Evolutionary conservation across 1,140 invertebrate genomes (phyloP), one percentile per base, ranked within the genome.

Genomic region (Magallana angulata): DNA sequence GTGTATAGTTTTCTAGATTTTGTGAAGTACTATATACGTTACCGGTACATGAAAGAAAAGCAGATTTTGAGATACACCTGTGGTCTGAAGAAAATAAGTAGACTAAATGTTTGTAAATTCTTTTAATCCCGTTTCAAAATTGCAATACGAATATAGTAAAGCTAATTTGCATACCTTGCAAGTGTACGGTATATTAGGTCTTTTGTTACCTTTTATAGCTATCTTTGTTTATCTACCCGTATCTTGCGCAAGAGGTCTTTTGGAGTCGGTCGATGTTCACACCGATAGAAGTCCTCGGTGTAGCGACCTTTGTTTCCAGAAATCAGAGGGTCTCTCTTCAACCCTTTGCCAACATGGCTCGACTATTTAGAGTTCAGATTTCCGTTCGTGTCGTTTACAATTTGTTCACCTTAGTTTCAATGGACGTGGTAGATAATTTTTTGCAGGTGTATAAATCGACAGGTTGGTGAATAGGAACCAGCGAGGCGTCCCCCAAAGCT

Each of bases 341-440:
- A 30, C 24, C 68, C 68, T 76, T 76, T 76, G 24, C 68, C 8
- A 76, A 76, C 18, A 76, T 36, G 7, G 68, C 24, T 48, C 68
- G 8, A 30, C 68, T 76, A 24, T 76, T 8, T 48, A n/a, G n/a
- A 82, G 81, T 57, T 82, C 81, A 57, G 7, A 82, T 57, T 82
- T 82, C 56, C 48, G 16, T 82, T 16, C 81, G 81, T 82, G 81
- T 82, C 57, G 57, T 57, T 57, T 57, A 82, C 81, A 57, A 82
- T 82, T 82, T 58, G 56, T 57, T 82, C 57, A 57, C 48, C 81
- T 58, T 57, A 57, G 48, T 82, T 18, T 82, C 57, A 57, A 57
- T 57, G 57, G 57, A 82, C 81, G 56, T 56, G 81, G 57, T 57
- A 82, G 81, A 82, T 82, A 82, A 82, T 82, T 82, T 82, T 82